Evolutionary conservation across 1,140 invertebrate species (phyloP).

Genomic region (Eciton burchellii): DNA sequence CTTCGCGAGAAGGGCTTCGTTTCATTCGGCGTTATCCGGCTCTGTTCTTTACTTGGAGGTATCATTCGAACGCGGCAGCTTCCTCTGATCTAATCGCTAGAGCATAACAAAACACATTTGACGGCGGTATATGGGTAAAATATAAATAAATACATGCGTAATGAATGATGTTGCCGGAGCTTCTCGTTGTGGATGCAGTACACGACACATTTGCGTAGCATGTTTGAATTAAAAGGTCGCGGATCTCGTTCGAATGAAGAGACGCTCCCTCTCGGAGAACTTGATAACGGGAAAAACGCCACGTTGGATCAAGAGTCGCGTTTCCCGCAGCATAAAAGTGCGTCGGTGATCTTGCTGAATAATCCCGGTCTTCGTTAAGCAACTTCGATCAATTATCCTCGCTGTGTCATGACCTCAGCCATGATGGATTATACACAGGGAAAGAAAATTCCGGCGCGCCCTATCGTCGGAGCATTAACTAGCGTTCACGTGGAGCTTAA

Average conservation of each 20-base stretch:
- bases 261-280: neutral
- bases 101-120: neutral
- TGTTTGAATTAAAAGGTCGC: neutral
- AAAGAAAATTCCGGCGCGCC: constrained; percentile 42
- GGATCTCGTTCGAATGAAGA: neutral
- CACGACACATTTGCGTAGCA: neutral
- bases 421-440: constrained; percentile 41
- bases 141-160: neutral
- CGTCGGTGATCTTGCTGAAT: constrained; percentile 24
- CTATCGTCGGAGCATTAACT: constrained; percentile 42
- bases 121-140: neutral
- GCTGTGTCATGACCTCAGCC: constrained; percentile 18
- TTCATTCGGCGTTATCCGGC: neutral
- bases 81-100: neutral
- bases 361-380: constrained; percentile 32
- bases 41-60: neutral
- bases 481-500: constrained; percentile 41
- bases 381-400: constrained; percentile 33
- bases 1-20: constrained; percentile 31
- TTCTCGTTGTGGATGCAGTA: neutral
- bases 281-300: neutral
- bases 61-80: constrained; percentile 1
- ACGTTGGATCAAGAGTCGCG: constrained; percentile 2
- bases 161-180: neutral
- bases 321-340: neutral